Percentiles rank a stretch among this genome's conserved stretches.
These are phyloP conservation scores for Agriopis leucophaearia DNA, from an alignment of 2,888 invertebrate genomes.

Conservation along the genomic window DNA sequence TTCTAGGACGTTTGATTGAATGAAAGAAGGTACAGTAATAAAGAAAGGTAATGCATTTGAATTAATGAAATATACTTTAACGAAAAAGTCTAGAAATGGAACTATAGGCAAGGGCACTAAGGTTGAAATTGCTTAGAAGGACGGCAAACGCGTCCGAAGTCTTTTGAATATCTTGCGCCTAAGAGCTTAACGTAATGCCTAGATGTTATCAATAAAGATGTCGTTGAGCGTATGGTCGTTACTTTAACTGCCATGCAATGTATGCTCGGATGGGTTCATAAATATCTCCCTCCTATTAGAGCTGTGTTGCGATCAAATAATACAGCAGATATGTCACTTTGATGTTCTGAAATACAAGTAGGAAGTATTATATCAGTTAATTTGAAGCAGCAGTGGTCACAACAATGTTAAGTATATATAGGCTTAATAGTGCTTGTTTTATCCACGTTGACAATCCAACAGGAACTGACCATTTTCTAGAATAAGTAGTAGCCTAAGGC, in stretches of 20 bases:
- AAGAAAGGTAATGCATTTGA: no score
- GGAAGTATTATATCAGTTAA: not conserved
- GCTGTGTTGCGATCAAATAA: slow-evolving; percentile 22
- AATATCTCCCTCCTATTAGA: slow-evolving; percentile 21
- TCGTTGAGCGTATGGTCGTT: slow-evolving; percentile 8
- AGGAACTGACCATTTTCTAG: no score
- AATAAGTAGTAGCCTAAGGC: no score
- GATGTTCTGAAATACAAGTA: slow-evolving; percentile 6
- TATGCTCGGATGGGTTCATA: slow-evolving; percentile 17
- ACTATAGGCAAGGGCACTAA: no score
- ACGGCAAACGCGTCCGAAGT: not conserved
- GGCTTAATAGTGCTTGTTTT: no score
- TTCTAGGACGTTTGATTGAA: no score
- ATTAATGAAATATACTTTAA: no score
- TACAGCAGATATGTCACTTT: slow-evolving; percentile 20
- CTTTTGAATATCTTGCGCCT: not conserved
- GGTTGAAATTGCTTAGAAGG: no score
- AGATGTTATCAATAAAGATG: slow-evolving; percentile 31
- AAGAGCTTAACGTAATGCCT: slow-evolving; percentile 19
- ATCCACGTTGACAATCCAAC: no score
- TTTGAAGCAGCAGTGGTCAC: not conserved
- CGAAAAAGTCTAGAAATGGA: no score
- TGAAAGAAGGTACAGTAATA: no score
- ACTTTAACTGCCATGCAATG: slow-evolving; percentile 18
- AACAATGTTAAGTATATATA: not conserved